phyloP scores from a whole-genome alignment of 1,140 invertebrate genomes.

The Atta texana region DNA sequence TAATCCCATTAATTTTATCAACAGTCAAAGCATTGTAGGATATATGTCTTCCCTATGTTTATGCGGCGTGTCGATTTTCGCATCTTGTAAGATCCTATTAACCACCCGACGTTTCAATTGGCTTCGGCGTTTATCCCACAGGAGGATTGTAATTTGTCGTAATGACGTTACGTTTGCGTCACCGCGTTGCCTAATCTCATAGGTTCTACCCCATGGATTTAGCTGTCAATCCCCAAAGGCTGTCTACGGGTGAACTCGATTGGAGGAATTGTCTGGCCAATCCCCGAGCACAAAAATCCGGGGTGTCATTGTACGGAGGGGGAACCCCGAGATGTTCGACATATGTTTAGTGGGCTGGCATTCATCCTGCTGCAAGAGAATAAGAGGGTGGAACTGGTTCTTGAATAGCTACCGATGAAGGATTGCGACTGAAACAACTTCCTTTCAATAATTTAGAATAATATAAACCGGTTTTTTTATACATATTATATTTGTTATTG shows the following conservation, averaged over 20 bases:
- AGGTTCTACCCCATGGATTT: constrained; percentile 74
- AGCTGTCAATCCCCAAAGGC: constrained; percentile 60
- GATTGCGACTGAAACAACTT: neutral
- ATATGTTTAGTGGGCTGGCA: constrained; percentile 77
- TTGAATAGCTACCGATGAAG: neutral
- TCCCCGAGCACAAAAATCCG: constrained; percentile 69
- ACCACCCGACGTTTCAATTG: constrained; percentile 25
- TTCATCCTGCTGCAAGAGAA: constrained; percentile 22
- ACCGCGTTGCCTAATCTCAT: constrained; percentile 69
- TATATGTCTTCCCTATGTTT: neutral
- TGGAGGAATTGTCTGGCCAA: constrained; percentile 76
- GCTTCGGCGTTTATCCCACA: constrained; percentile 64
- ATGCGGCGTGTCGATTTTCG: neutral
- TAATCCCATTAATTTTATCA: neutral
- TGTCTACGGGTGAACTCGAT: constrained; percentile 63
- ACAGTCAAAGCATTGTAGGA: neutral
- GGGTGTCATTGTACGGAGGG: constrained; percentile 75
- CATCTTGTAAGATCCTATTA: constrained; percentile 15
- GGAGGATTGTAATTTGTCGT: constrained; percentile 73
- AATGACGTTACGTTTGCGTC: constrained; percentile 77
- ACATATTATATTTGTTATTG: neutral
- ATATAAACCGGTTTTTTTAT: neutral
- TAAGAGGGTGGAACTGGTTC: constrained; percentile 55
- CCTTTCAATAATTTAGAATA: neutral
- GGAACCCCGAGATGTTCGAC: constrained; percentile 75